A percentile compares a stretch with the other conserved stretches of the same genome.
Conservation (phyloP, 2,113 vertebrate species). For the Tachuris rubrigastra region DNA sequence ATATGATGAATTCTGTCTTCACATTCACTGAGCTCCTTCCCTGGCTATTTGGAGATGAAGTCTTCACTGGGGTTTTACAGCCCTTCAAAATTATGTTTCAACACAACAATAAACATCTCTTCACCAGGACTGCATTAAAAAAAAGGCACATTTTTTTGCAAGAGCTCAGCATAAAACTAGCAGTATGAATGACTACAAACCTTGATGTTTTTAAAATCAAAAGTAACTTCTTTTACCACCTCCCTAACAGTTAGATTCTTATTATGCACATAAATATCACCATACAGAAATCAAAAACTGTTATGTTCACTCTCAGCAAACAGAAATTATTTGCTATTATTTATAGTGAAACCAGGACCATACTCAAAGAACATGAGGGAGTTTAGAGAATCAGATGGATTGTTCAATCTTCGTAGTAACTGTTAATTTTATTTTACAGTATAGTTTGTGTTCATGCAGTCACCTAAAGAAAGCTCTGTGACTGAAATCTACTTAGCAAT, state of each 20-base stretch:
- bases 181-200: neutral
- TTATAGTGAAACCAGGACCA: neutral
- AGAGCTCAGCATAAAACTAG: neutral
- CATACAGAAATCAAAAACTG: neutral
- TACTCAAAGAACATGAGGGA: neutral
- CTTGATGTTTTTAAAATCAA: neutral
- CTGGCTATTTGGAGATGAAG: neutral
- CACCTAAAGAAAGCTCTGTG: neutral
- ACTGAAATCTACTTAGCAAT: neutral
- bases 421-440: constrained; percentile 22
- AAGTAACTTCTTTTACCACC: neutral
- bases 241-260: neutral
- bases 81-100: neutral
- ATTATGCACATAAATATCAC: neutral
- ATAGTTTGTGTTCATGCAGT: neutral
- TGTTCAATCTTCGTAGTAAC: neutral
- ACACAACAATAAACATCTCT: neutral
- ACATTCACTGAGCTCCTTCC: neutral
- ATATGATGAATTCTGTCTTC: neutral
- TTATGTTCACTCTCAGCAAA: neutral
- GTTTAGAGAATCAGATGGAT: neutral
- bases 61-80: neutral
- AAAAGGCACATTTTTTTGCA: neutral
- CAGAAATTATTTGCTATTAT: neutral
- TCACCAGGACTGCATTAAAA: neutral